A percentile compares a stretch with the other conserved stretches of the same genome.
Conservation (phyloP, 2,113 vertebrate species). For the Bujurquina vittata region DNA sequence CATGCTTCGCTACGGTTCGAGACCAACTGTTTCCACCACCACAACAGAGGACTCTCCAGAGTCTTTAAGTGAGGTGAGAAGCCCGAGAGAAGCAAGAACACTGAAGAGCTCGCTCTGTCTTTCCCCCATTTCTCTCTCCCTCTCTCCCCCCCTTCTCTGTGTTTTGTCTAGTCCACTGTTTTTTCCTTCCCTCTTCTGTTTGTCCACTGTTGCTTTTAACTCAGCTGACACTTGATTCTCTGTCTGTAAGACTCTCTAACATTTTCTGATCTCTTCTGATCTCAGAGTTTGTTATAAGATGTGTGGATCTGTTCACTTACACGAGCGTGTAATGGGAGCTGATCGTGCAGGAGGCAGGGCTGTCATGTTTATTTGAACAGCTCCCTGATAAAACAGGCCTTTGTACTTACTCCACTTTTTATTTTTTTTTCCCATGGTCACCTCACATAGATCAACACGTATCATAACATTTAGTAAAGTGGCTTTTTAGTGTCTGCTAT, state of each 20-base stretch:
- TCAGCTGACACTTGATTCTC: slow-evolving; percentile 14
- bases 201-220: slow-evolving; percentile 8
- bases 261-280: background rate
- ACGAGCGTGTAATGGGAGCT: slow-evolving; percentile 64
- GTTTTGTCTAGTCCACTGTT: slow-evolving; percentile 7
- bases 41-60: slow-evolving; percentile 66
- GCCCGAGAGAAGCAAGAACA: slow-evolving; percentile 2
- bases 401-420: slow-evolving; percentile 39
- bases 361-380: slow-evolving; percentile 83
- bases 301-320: slow-evolving; percentile 56
- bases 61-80: slow-evolving; percentile 72
- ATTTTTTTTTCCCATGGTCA: slow-evolving; percentile 7
- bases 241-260: background rate
- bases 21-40: slow-evolving; percentile 63
- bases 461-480: background rate
- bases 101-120: background rate
- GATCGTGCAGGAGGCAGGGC: slow-evolving; percentile 46
- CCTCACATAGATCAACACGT: background rate
- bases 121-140: background rate
- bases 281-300: slow-evolving; percentile 36
- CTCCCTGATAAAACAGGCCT: slow-evolving; percentile 58
- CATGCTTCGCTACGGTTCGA: slow-evolving; percentile 76
- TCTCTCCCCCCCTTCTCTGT: background rate
- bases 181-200: slow-evolving; percentile 12
- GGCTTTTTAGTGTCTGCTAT: background rate